These are phyloP conservation scores for Meandrina meandrites DNA, from an alignment of 92 coral and sea anemone species.

Conservation along the genomic window DNA sequence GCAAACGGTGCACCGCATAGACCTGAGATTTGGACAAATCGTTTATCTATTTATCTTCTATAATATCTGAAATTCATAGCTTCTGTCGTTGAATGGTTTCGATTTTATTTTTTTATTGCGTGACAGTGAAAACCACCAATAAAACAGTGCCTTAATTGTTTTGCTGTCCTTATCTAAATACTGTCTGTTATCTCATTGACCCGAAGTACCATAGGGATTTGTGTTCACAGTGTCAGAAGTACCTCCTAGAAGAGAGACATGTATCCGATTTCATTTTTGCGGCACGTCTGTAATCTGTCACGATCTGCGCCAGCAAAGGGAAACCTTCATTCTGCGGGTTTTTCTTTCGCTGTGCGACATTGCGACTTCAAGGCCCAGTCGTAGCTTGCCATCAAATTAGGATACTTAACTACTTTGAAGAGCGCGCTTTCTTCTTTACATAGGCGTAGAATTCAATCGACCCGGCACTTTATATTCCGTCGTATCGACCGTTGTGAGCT, in stretches of 20 bases:
- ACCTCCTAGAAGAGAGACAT: conserved; percentile 10
- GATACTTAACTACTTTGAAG: background rate
- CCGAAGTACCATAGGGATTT: background rate
- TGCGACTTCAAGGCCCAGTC: background rate
- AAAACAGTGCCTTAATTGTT: background rate
- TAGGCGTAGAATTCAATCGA: background rate
- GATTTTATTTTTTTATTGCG: no score
- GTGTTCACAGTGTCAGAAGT: background rate
- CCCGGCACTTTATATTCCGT: no score
- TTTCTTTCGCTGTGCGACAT: conserved; percentile 25
- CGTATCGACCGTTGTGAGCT: background rate
- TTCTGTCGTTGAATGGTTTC: no score
- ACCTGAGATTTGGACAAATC: no score
- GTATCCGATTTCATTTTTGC: conserved; percentile 28
- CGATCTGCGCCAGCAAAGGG: conserved; percentile 14
- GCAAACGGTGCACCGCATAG: no score
- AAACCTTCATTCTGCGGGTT: conserved; percentile 17
- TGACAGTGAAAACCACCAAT: no score
- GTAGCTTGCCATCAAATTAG: background rate
- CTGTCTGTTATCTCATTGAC: conserved; percentile 1
- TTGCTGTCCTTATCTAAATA: background rate
- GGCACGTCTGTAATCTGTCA: conserved; percentile 14
- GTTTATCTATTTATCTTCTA: no score
- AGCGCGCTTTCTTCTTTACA: background rate
- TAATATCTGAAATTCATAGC: no score